These are phyloP conservation scores for Meandrina meandrites DNA, from an alignment of 92 coral and sea anemone genomes.

Conservation along the genomic window DNA sequence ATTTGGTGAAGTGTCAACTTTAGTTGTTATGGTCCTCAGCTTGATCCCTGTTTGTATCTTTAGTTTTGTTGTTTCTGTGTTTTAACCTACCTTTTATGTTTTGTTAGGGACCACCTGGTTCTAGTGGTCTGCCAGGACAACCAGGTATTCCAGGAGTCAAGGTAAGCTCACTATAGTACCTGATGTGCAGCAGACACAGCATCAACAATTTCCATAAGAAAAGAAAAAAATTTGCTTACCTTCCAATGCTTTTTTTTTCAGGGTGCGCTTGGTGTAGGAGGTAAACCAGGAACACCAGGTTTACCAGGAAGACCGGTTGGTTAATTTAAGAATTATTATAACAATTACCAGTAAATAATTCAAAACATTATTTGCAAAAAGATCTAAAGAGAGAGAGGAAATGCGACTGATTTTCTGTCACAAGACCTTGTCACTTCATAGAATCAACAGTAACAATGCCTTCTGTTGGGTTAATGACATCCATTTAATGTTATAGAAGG, in stretches of 20 bases:
- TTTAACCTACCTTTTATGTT: not conserved
- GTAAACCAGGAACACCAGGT: conserved; percentile 64
- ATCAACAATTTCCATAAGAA: not conserved
- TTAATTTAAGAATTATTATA: not conserved
- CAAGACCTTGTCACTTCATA: no score
- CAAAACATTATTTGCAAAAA: no score
- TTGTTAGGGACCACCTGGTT: conserved; percentile 63
- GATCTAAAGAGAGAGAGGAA: no score
- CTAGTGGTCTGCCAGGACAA: conserved; percentile 58
- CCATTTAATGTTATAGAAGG: no score
- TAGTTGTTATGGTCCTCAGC: no score
- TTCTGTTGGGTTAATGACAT: no score
- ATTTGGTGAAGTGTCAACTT: no score
- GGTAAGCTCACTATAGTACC: conserved; percentile 22
- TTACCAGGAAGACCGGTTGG: conserved; percentile 69
- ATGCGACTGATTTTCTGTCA: no score
- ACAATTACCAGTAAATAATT: not conserved
- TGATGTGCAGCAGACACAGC: not conserved
- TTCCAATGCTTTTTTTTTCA: not conserved
- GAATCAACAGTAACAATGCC: no score
- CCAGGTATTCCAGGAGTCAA: conserved; percentile 65
- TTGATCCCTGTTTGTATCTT: no score
- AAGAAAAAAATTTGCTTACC: not conserved
- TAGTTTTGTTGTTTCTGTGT: not conserved
- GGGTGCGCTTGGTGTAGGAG: conserved; percentile 60